These are phyloP conservation scores for Agriopis aurantiaria DNA, from an alignment of 2,888 invertebrate genomes.

Conservation along the genomic window DNA sequence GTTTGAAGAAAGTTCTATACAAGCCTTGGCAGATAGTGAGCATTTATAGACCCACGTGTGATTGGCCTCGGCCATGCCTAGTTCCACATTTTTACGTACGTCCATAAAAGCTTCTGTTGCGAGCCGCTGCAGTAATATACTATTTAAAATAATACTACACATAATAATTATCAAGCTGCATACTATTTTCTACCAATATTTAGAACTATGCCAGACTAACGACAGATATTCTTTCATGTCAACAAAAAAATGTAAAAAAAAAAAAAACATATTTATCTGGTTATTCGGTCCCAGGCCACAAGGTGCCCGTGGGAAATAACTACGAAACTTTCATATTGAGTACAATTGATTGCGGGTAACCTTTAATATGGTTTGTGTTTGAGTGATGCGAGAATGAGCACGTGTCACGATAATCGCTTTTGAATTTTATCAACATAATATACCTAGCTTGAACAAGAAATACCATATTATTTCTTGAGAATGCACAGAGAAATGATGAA, in stretches of 20 bases:
- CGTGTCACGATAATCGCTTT: conserved; percentile 25
- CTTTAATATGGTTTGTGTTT: conserved; percentile 32
- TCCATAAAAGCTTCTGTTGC: no score
- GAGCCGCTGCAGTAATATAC: no score
- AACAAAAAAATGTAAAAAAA: not conserved
- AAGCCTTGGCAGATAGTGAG: no score
- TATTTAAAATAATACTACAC: no score
- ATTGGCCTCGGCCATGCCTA: no score
- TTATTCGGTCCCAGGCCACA: conserved; percentile 14
- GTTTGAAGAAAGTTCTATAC: no score
- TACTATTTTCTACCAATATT: no score
- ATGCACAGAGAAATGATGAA: not conserved
- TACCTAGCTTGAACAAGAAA: conserved; percentile 34
- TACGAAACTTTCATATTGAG: conserved; percentile 43
- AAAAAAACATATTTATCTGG: not conserved
- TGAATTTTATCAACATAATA: conserved; percentile 5
- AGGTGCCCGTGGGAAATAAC: conserved; percentile 41
- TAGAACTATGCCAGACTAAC: not conserved
- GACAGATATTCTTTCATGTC: not conserved
- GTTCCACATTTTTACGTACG: no score
- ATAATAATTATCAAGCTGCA: no score
- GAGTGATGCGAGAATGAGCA: conserved; percentile 37
- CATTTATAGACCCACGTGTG: no score
- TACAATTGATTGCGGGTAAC: conserved; percentile 41
- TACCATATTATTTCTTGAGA: not conserved